Evolutionary conservation across 1,140 invertebrate species (phyloP).

Genomic region (Drosophila carrolli): DNA sequence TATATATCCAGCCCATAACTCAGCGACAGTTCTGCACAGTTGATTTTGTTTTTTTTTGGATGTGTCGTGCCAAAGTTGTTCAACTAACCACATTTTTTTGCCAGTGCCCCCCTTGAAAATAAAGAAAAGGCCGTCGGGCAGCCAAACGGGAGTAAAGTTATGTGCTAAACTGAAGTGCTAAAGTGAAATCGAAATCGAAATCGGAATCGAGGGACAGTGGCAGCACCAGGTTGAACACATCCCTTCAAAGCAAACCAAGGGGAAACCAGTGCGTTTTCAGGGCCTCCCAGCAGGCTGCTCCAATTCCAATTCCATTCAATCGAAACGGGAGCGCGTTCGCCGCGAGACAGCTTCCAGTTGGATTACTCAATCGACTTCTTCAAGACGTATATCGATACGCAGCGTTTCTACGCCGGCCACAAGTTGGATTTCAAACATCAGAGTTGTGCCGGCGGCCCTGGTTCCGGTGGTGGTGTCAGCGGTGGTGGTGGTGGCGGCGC

Average conservation of each 20-base stretch:
- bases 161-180: not conserved
- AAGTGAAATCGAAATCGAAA: conserved; percentile 3
- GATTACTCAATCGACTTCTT: conserved; percentile 83
- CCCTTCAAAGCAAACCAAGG: too few species aligned
- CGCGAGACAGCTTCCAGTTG: conserved; percentile 79
- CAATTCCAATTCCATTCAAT: not conserved
- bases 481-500: conserved; percentile 81
- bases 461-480: conserved; percentile 81
- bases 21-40: too few species aligned
- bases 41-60: not conserved
- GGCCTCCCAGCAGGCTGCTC: too few species aligned
- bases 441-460: conserved; percentile 85
- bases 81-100: not conserved
- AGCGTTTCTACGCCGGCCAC: conserved; percentile 85
- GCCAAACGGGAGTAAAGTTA: too few species aligned
- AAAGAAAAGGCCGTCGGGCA: conserved; percentile 2
- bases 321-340: conserved; percentile 52
- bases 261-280: too few species aligned
- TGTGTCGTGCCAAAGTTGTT: conserved; percentile 3
- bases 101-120: not conserved
- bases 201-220: too few species aligned
- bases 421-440: conserved; percentile 87
- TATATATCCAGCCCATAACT: not conserved
- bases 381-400: conserved; percentile 85
- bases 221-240: too few species aligned